These are phyloP conservation scores for Callinectes sapidus DNA, from an alignment of 2,888 invertebrate species.

Conservation along the genomic window DNA sequence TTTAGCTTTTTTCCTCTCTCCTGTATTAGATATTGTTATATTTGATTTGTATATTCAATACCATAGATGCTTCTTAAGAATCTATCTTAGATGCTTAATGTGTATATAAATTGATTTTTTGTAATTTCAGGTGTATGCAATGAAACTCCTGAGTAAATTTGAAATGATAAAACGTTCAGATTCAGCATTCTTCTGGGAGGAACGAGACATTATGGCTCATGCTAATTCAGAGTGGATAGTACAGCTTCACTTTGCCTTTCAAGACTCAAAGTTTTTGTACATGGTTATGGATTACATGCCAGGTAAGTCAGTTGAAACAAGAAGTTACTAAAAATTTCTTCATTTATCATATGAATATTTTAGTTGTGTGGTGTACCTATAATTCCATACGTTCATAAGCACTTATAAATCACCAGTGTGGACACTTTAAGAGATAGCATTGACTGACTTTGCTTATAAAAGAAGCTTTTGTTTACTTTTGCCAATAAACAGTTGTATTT, in stretches of 20 bases:
- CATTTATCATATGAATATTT: background rate
- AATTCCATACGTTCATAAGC: background rate
- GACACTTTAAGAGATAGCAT: background rate
- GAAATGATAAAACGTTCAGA: conserved; percentile 99
- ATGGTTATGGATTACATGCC: conserved; percentile 99
- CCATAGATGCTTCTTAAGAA: background rate
- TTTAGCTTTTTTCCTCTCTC: background rate
- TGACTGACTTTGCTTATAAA: background rate
- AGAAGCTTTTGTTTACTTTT: background rate
- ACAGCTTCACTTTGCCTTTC: conserved; percentile 98
- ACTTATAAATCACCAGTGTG: background rate
- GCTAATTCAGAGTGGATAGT: conserved; percentile 99
- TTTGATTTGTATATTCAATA: background rate
- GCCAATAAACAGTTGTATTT: background rate
- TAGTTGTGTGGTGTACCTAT: background rate
- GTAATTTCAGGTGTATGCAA: conserved; percentile 88
- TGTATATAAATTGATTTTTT: background rate
- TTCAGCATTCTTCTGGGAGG: conserved; percentile 99
- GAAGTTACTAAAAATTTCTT: background rate
- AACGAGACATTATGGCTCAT: conserved; percentile 99
- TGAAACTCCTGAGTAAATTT: conserved; percentile 99
- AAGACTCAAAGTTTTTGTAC: conserved; percentile 96
- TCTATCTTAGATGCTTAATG: background rate
- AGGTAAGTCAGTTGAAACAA: conserved; percentile 74
- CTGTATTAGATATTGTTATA: background rate